These are phyloP conservation scores for Drosophila tanythrix DNA, from an alignment of 2,888 invertebrate species.

Conservation along the genomic window DNA sequence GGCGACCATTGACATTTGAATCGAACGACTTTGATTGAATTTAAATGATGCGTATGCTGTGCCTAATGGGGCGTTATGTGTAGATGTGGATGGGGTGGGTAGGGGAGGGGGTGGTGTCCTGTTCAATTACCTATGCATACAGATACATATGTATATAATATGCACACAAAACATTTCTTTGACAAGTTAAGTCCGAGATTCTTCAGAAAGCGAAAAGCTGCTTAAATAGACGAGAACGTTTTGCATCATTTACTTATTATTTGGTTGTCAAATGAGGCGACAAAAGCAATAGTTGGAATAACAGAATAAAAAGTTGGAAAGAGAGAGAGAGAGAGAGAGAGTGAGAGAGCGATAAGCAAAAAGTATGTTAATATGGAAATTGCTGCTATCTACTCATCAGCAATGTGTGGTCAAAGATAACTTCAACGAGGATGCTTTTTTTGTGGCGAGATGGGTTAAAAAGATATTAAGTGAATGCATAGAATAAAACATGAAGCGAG, in stretches of 20 bases:
- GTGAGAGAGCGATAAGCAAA: background rate
- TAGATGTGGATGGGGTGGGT: rapidly evolving
- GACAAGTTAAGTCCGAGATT: background rate
- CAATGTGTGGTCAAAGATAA: background rate
- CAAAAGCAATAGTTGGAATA: background rate
- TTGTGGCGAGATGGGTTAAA: background rate
- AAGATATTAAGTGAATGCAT: background rate
- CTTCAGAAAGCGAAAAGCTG: background rate
- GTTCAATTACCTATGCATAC: slow-evolving; percentile 26
- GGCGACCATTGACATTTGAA: slow-evolving; percentile 54
- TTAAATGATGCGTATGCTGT: slow-evolving; percentile 57
- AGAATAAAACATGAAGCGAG: background rate
- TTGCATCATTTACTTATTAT: background rate
- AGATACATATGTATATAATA: background rate
- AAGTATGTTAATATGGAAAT: background rate
- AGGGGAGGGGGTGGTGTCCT: background rate
- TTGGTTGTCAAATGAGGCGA: background rate
- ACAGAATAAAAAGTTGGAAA: background rate
- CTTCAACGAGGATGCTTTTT: background rate
- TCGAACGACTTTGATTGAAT: slow-evolving; percentile 61
- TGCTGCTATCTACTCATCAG: background rate
- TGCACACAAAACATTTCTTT: slow-evolving; percentile 5
- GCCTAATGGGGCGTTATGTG: slow-evolving; percentile 51
- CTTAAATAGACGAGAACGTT: background rate
- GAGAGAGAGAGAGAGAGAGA: background rate